phyloP scores from a whole-genome alignment of 2,113 vertebrate genomes.

The Macrotus californicus region DNA sequence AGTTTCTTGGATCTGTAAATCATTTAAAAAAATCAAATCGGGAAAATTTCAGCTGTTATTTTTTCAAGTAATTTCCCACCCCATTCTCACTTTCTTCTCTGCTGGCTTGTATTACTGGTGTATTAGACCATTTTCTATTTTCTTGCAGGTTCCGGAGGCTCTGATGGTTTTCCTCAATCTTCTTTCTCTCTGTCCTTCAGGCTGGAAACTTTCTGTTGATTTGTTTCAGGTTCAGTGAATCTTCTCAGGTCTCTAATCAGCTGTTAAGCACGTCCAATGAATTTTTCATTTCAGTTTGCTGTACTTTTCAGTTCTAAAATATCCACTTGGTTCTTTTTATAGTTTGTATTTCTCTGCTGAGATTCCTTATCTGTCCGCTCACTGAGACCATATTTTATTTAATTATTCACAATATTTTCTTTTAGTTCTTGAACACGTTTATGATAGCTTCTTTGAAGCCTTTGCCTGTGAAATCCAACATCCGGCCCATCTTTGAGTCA shows the following conservation, averaged over 20 bases:
- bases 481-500: neutral
- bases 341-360: neutral
- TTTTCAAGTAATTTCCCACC: neutral
- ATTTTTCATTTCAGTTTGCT: neutral
- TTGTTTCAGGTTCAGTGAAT: neutral
- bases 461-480: neutral
- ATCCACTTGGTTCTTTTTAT: neutral
- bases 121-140: neutral
- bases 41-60: neutral
- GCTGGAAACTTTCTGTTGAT: neutral
- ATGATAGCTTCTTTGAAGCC: neutral
- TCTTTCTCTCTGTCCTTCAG: neutral
- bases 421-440: neutral
- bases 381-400: neutral
- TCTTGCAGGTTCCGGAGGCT: neutral
- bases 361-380: neutral
- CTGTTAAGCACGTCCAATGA: neutral
- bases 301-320: neutral
- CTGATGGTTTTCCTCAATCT: neutral
- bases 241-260: neutral
- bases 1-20: neutral
- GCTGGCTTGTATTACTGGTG: neutral
- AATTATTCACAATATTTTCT: neutral
- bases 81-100: neutral
- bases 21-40: neutral